Conservation (phyloP, 2,113 vertebrate genomes). For the Sinocyclocheilus grahami region DNA sequence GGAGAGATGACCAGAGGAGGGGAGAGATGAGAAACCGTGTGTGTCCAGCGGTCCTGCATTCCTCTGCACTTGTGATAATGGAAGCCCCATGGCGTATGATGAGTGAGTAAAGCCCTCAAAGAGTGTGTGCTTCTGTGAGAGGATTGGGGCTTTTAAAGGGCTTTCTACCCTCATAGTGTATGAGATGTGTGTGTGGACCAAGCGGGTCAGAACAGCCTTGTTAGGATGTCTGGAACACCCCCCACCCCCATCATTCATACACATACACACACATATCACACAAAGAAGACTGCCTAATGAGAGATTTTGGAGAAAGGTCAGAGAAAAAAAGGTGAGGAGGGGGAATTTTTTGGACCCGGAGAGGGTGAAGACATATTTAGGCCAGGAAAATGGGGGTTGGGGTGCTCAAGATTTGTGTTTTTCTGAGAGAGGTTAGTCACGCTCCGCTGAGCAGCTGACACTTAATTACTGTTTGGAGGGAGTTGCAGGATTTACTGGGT, state of each 20-base stretch:
- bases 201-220: conserved; percentile 32
- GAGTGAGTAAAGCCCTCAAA: conserved; percentile 33
- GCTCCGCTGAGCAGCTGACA: conserved; percentile 45
- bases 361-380: conserved; percentile 34
- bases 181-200: background rate
- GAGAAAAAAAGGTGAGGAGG: conserved; percentile 10
- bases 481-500: conserved; percentile 57
- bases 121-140: conserved; percentile 6
- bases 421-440: conserved; percentile 57
- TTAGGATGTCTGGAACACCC: conserved; percentile 17
- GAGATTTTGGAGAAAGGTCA: conserved; percentile 23
- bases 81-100: conserved; percentile 33
- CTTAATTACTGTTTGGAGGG: conserved; percentile 56
- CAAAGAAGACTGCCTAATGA: conserved; percentile 19
- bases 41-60: conserved; percentile 38
- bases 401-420: conserved; percentile 51
- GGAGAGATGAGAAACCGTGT: conserved; percentile 21
- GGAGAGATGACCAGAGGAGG: conserved; percentile 8
- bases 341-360: conserved; percentile 33
- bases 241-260: background rate
- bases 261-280: background rate
- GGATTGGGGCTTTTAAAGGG: conserved; percentile 23
- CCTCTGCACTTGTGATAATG: conserved; percentile 45
- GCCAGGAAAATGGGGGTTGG: conserved; percentile 23
- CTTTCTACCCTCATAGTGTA: background rate